phyloP scores from a whole-genome alignment of 2,797 vertebrate species.

The Tinamus major region DNA sequence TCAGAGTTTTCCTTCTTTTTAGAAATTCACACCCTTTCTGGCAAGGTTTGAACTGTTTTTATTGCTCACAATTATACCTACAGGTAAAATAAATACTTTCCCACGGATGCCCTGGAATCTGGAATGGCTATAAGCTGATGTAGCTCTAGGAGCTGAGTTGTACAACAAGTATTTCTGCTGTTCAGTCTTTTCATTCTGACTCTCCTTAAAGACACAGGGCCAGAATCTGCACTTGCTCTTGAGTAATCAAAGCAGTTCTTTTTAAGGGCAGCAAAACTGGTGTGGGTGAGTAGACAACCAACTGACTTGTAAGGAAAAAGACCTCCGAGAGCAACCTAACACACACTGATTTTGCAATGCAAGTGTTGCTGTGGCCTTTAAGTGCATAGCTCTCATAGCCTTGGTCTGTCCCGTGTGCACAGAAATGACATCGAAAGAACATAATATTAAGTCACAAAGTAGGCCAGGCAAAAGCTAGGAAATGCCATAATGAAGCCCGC shows the following conservation, averaged over 20 bases:
- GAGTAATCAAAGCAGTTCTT: neutral
- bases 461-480: conserved; percentile 17
- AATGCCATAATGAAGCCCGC: conserved; percentile 38
- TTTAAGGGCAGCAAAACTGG: neutral
- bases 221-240: neutral
- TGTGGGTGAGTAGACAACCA: neutral
- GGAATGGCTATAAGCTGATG: conserved; percentile 54
- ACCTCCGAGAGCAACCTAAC: neutral
- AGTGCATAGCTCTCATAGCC: neutral
- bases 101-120: conserved; percentile 76
- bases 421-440: neutral
- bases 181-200: conserved; percentile 56
- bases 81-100: conserved; percentile 82
- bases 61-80: conserved; percentile 79
- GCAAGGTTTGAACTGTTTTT: conserved; percentile 75
- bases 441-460: neutral
- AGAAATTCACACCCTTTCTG: conserved; percentile 79
- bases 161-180: conserved; percentile 77
- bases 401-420: neutral
- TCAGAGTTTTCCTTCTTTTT: conserved; percentile 76
- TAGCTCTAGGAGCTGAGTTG: conserved; percentile 65
- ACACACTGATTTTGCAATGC: neutral
- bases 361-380: neutral
- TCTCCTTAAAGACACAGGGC: conserved; percentile 62
- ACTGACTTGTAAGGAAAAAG: neutral